Base-by-base conservation (phyloP, 2,113 vertebrate species). In the Dissostichus mawsoni region DNA sequence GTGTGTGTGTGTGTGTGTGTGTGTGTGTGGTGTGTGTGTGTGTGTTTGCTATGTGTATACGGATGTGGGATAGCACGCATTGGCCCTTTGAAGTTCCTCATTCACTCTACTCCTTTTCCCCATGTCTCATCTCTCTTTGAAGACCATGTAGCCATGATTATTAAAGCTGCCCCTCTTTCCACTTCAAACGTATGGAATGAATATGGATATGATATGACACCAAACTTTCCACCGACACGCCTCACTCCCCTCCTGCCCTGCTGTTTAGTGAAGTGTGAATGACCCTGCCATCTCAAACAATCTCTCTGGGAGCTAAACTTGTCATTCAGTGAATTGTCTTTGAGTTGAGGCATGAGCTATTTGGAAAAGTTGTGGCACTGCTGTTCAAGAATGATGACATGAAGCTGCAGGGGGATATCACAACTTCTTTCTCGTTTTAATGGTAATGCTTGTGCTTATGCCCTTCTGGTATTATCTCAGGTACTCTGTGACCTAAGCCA, bases 151-250 rank as follows among this genome's bases (percentile, higher is more conserved):
- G 69, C 80, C 74, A 85, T 91, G 87, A 91, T 90, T 91, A 93
- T 93, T 92, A 89, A 91, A 90, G 88, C 62, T 52, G 69, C 83
- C 86, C 86, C 73, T 86, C 82, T 81, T 85, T 89, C 78, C 16
- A 91, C 90, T 92, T 93, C 90, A 93, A 91, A 91, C 90, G 23
- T 93, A 92, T 92, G 79, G 91, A 90, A 82, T 90, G 82, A 91
- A 92, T 89, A 91, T 91, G 87, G 82, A 92, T 88, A 87, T 64
- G 82, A 82, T 80, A 47, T 75, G 82, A 87, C 79, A 61, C 69
- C 83, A 65, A 74, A 82, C 74, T 56, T 81, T 83, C 74, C 80
- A 78, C 71, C 79, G 63, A 18, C 69, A 62, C 65, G 64, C 51
- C 51, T 57, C 47, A 64, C 72, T 83, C 53, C 58, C 5, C 56